These are phyloP conservation scores for Autographa gamma DNA, from an alignment of 2,888 invertebrate species.

Conservation along the genomic window DNA sequence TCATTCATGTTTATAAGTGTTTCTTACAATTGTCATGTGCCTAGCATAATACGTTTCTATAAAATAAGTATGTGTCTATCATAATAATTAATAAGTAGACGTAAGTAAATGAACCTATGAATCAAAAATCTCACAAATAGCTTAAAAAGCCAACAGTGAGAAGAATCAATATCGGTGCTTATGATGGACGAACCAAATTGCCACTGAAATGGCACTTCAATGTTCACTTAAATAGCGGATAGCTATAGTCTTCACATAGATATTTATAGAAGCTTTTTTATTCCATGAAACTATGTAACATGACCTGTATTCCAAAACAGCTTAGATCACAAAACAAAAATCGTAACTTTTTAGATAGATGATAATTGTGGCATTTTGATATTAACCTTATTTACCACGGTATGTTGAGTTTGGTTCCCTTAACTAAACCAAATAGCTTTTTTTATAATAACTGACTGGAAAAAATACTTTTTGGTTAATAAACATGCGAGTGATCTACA, in stretches of 20 bases:
- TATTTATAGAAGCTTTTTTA: not conserved
- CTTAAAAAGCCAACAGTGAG: conserved; percentile 30
- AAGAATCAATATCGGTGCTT: conserved; percentile 32
- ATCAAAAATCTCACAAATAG: conserved; percentile 18
- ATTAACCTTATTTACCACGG: no score
- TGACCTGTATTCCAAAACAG: no score
- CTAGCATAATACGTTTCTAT: conserved; percentile 48
- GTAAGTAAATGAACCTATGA: conserved; percentile 1
- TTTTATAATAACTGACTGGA: no score
- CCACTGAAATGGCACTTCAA: conserved; percentile 6
- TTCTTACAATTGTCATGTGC: conserved; percentile 31
- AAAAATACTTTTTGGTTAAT: not conserved
- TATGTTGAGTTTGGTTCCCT: no score
- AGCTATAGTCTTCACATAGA: not conserved
- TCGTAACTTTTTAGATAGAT: no score
- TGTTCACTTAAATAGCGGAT: not conserved
- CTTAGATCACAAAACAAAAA: no score
- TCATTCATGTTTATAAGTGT: conserved; percentile 29
- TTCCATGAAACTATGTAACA: no score
- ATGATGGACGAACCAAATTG: conserved; percentile 10
- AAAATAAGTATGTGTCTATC: conserved; percentile 27
- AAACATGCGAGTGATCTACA: not conserved
- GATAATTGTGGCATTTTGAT: no score
- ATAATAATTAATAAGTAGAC: conserved; percentile 23
- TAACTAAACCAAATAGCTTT: no score